Base-by-base conservation (phyloP, 2,113 vertebrate genomes). In the Dryoscopus gambensis region DNA sequence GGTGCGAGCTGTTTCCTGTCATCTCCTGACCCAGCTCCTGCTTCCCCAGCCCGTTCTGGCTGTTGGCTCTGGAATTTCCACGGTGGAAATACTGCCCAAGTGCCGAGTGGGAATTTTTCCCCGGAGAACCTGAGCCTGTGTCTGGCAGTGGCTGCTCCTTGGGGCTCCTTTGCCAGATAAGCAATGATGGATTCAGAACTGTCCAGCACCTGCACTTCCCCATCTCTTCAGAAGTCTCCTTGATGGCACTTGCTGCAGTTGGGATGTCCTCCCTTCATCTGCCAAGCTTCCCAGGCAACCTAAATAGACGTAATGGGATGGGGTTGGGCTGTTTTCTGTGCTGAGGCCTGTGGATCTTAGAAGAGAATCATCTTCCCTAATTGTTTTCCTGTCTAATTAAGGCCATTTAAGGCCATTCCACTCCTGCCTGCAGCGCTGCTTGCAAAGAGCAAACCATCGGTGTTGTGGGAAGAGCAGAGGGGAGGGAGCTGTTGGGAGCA, bases 351-450 rank as follows among this genome's bases (percentile, higher is more conserved):
- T 46, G 52, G 70, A n/a, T 86, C 24, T 10, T 55, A 40, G 75
- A 42, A 52, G 49, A 82, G 56, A 93, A 71, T 22, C 33, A 25
- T 28, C 53, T 53, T 59, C 79, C 55, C 52, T 93, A 71, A 95
- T 84, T 95, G 80, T 74, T 95, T 89, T 89, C 64, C 28, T 89
- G 82, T 35, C 89, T 93, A 75, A 91, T 95, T 81, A 93, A 92
- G 47, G 52, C 80, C 80, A 1, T 15, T 89, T 79, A 87, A 91
- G 80, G 21, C 80, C 60, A 15, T 84, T 52, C 64, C 65, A 17
- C 40, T 65, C 3, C 8, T 80, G 86, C 62, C 89, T 88, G 46
- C 30, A 37, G 79, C 12, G 15, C 70, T 80, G 93, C 46, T 74
- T 63, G 77, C 46, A 30, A 15, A 69, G 75, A 88, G 50, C 59